These are phyloP conservation scores for Gambusia holbrooki DNA, from an alignment of 2,113 vertebrate genomes.

Conservation along the genomic window DNA sequence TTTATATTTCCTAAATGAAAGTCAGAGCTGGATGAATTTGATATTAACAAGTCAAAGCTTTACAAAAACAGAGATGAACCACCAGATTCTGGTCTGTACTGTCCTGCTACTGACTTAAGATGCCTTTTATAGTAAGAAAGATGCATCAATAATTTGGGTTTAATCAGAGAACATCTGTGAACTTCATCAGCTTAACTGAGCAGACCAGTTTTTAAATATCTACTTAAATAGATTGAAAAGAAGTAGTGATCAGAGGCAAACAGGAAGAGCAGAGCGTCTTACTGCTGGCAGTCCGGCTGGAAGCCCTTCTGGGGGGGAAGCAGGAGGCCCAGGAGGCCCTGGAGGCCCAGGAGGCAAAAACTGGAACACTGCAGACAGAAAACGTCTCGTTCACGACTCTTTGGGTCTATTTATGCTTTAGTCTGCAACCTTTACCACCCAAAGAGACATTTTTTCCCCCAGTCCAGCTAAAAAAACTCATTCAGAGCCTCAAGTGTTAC, in stretches of 20 bases:
- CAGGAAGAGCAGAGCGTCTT: slow-evolving; percentile 2
- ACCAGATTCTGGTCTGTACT: neutral
- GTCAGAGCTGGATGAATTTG: neutral
- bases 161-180: neutral
- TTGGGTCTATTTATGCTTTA: neutral
- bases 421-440: neutral
- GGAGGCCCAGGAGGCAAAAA: slow-evolving; percentile 57
- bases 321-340: slow-evolving; percentile 61
- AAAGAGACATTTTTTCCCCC: no score
- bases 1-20: neutral
- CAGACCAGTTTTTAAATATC: neutral
- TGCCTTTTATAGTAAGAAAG: no score
- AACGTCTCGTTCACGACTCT: slow-evolving; percentile 33
- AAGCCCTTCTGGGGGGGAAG: slow-evolving; percentile 59
- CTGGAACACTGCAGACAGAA: slow-evolving; percentile 63
- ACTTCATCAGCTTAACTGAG: neutral
- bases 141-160: neutral
- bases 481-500: no score
- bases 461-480: no score
- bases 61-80: neutral
- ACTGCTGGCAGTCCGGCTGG: slow-evolving; percentile 60
- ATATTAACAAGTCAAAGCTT: neutral
- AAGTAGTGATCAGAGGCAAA: neutral
- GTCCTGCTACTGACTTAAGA: neutral
- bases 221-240: neutral